These are phyloP conservation scores for Thalassophryne amazonica DNA, from an alignment of 2,797 vertebrate species.

Conservation along the genomic window DNA sequence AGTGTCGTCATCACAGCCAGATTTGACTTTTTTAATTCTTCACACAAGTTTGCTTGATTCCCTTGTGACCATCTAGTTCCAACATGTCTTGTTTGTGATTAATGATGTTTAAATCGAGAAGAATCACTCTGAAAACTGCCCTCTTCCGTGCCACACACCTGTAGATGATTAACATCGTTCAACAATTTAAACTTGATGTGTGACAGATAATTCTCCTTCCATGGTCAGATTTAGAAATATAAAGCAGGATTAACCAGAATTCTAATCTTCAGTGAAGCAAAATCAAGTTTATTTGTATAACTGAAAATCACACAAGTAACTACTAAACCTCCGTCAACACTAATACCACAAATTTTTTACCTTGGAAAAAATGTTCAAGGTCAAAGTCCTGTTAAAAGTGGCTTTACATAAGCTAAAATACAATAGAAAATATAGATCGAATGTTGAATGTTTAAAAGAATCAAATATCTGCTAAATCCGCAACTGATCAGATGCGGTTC, in stretches of 20 bases:
- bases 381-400: no score
- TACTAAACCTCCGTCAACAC: not conserved
- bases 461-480: no score
- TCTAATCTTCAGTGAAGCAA: not conserved
- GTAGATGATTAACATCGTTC: constrained; percentile 25
- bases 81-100: constrained; percentile 15
- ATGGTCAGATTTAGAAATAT: constrained; percentile 10
- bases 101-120: constrained; percentile 13
- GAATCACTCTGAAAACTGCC: not conserved
- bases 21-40: no score
- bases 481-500: no score
- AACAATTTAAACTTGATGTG: not conserved
- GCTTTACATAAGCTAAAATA: no score
- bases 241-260: not conserved
- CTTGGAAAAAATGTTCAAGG: no score
- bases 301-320: not conserved
- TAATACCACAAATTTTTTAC: not conserved
- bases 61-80: not conserved
- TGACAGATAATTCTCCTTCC: constrained; percentile 1
- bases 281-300: not conserved
- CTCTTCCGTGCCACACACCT: constrained; percentile 3
- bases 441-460: no score
- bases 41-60: no score
- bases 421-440: no score
- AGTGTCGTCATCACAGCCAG: no score